Evolutionary conservation across 2,797 vertebrate species (phyloP), one percentile per base, ranked within the genome.

Genomic region (Sebastes jordani): DNA sequence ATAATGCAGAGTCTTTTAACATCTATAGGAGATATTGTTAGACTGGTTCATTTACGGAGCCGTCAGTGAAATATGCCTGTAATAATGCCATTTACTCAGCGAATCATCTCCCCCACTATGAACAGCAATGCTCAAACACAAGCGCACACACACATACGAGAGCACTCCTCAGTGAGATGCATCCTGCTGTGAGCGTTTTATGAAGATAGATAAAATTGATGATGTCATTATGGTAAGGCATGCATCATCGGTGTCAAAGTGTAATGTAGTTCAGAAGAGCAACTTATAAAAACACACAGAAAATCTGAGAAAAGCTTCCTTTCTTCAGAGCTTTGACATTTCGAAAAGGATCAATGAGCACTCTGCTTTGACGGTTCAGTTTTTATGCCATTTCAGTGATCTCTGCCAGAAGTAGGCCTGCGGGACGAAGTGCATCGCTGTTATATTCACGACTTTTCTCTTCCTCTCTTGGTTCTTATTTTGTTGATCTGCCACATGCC

Each of bases 401-500:
- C 76, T 75, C 81, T n/a, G 59, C 58, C 76, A 74, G 71, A 46
- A 14, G 20, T 2, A 34, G 38, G 59, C n/a, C 66, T 14, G 3
- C 32, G 23, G 29, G 36, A 69, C 25, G 25, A 54, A 64, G 72
- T 30, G 34, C 46, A 27, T 20, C 5, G 0, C 10, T 2, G 2
- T 60, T 27, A 25, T 32, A 73, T 73, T 61, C 71, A 82, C 1
- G 23, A 80, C 38, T 72, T 82, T 77, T 66, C 20, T 46, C 59
- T 55, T 71, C n/a, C 55, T 42, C 32, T 71, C 46, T 46, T 42
- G 42, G 46, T 61, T 85, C 69, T 78, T 49, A 81, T 67, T 72
- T 75, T 77, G 71, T 76, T 80, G 74, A 93, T 90, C 72, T 83
- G 62, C 86, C 89, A 91, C 86, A 81, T 67, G 87, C 89, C 89